Conservation (phyloP, 2,888 invertebrate species). For the Eilema griseolum region DNA sequence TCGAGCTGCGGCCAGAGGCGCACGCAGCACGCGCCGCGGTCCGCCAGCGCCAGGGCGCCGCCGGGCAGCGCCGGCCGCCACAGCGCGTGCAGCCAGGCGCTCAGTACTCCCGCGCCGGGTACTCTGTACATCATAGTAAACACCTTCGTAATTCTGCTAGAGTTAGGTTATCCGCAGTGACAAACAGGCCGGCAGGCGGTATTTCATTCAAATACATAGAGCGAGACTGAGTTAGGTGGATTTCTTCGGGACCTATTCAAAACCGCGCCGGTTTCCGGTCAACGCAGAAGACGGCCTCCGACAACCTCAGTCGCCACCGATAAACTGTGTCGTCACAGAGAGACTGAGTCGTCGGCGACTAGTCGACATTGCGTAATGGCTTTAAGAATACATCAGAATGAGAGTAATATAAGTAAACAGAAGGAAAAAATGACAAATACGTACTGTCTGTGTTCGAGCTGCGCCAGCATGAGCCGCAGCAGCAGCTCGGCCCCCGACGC, state of each 20-base stretch:
- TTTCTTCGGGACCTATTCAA: no score
- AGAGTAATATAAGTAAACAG: no score
- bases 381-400: no score
- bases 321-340: no score
- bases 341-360: no score
- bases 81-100: slow-evolving; percentile 71
- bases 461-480: slow-evolving; percentile 61
- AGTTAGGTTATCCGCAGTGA: no score
- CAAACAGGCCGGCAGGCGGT: background rate
- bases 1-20: slow-evolving; percentile 49
- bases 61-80: slow-evolving; percentile 53
- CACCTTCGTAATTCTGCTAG: background rate
- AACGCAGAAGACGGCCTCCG: no score
- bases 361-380: no score
- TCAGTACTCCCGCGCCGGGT: slow-evolving; percentile 40
- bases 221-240: no score
- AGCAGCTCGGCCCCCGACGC: slow-evolving; percentile 61
- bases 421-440: slow-evolving; percentile 20
- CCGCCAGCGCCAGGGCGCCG: slow-evolving; percentile 58
- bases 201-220: no score
- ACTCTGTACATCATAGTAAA: background rate
- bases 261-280: no score
- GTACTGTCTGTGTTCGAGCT: slow-evolving; percentile 57
- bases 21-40: slow-evolving; percentile 39
- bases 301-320: no score